phyloP scores from a whole-genome alignment of 2,888 invertebrate species.

The Dione vanillae region DNA sequence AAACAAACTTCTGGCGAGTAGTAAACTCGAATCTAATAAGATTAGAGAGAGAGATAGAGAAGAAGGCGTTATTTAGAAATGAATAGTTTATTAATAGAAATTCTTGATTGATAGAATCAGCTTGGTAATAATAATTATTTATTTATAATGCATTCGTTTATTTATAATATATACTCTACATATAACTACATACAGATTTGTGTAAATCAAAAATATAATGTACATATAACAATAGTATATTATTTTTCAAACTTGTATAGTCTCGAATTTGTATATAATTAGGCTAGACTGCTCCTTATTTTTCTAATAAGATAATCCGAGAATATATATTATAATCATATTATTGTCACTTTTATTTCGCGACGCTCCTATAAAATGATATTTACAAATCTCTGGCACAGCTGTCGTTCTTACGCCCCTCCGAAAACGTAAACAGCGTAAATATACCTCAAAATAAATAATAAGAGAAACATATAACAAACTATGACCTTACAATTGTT shows the following conservation, averaged over 20 bases:
- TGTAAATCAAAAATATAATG: no score
- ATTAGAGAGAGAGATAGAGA: no score
- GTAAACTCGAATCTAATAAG: constrained; percentile 24
- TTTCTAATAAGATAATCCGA: not conserved
- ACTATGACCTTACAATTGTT: constrained; percentile 26
- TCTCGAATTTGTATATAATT: no score
- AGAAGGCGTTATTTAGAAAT: not conserved
- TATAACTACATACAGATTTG: no score
- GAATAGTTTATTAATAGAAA: not conserved
- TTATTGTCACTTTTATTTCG: constrained; percentile 5
- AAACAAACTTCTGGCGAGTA: constrained; percentile 38
- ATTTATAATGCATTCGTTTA: no score
- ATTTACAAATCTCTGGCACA: constrained; percentile 1
- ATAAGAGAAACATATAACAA: constrained; percentile 24
- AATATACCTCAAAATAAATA: constrained; percentile 26
- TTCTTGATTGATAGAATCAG: no score
- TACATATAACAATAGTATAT: no score
- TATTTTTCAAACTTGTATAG: no score
- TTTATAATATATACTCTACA: no score
- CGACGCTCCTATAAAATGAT: not conserved
- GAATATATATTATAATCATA: not conserved
- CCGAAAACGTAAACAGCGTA: constrained; percentile 4
- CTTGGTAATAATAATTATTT: no score
- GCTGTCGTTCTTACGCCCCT: not conserved
- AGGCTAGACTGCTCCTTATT: not conserved